Evolutionary conservation across 2,888 invertebrate species (phyloP).

Genomic region (Vesta saturnalis): DNA sequence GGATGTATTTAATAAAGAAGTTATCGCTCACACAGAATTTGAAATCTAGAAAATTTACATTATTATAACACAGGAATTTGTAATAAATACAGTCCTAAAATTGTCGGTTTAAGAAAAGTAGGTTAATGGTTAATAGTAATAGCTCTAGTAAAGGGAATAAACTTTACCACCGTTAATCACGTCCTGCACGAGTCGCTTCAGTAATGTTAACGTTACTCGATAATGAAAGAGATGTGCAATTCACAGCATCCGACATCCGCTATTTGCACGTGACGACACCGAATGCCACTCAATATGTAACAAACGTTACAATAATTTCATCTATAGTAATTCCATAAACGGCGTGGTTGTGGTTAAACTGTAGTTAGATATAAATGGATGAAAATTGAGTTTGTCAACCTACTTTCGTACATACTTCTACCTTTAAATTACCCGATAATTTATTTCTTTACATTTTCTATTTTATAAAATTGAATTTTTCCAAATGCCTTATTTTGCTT

Average conservation of each 20-base stretch:
- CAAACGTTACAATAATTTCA: constrained; percentile 20
- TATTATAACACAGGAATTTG: too few relatives aligned
- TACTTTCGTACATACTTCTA: too few relatives aligned
- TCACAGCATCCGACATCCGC: constrained; percentile 39
- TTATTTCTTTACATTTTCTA: too few relatives aligned
- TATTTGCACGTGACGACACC: constrained; percentile 32
- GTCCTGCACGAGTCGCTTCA: constrained; percentile 33
- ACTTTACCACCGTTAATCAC: constrained; percentile 40
- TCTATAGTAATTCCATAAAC: constrained; percentile 21
- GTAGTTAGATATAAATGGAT: constrained; percentile 13
- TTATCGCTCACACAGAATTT: too few relatives aligned
- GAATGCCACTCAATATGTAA: constrained; percentile 21
- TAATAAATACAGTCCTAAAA: constrained; percentile 36
- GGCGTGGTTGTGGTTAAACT: constrained; percentile 19
- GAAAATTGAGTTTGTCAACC: constrained; percentile 17
- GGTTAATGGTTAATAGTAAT: constrained; percentile 39
- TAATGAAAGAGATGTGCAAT: constrained; percentile 43
- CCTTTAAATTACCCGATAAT: too few relatives aligned
- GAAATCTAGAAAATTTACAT: too few relatives aligned
- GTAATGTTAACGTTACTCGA: constrained; percentile 41
- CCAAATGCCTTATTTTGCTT: too few relatives aligned
- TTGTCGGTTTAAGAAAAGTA: constrained; percentile 26
- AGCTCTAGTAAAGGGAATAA: constrained; percentile 22
- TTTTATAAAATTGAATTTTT: too few relatives aligned
- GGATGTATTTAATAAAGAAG: too few relatives aligned